Evolutionary conservation across 2,113 vertebrate species (phyloP).

Genomic region (Mionectes macconnelli): DNA sequence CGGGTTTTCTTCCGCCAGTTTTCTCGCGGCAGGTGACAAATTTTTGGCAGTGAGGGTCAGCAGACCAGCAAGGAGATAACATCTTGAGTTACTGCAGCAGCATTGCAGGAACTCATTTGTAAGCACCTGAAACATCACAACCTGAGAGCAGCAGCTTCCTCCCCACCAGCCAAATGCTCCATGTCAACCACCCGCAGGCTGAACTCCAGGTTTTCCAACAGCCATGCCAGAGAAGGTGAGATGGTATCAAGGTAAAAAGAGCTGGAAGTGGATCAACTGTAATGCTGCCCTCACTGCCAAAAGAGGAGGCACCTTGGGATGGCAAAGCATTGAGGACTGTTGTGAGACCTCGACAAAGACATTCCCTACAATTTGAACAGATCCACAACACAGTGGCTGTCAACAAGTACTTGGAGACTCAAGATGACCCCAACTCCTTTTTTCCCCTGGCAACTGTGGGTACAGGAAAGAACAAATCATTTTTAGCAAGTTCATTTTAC

Average conservation of each 20-base stretch:
- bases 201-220: not conserved
- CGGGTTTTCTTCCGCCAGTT: not conserved
- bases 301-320: not conserved
- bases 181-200: rapidly evolving
- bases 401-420: rapidly evolving
- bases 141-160: not conserved
- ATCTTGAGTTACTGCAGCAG: not conserved
- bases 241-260: not conserved
- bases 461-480: not conserved
- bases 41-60: not conserved
- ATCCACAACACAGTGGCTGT: not conserved
- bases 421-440: rapidly evolving
- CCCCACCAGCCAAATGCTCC: not conserved
- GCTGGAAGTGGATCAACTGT: rapidly evolving
- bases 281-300: not conserved
- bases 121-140: not conserved
- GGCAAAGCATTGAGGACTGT: rapidly evolving
- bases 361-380: not conserved
- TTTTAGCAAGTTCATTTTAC: not conserved
- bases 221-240: not conserved
- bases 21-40: not conserved
- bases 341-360: rapidly evolving
- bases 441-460: rapidly evolving
- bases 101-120: not conserved
- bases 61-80: not conserved